A percentile compares a stretch with the other conserved stretches of the same genome.
These are phyloP conservation scores for Serripes groenlandicus DNA, from an alignment of 2,888 invertebrate species.

Conservation along the genomic window DNA sequence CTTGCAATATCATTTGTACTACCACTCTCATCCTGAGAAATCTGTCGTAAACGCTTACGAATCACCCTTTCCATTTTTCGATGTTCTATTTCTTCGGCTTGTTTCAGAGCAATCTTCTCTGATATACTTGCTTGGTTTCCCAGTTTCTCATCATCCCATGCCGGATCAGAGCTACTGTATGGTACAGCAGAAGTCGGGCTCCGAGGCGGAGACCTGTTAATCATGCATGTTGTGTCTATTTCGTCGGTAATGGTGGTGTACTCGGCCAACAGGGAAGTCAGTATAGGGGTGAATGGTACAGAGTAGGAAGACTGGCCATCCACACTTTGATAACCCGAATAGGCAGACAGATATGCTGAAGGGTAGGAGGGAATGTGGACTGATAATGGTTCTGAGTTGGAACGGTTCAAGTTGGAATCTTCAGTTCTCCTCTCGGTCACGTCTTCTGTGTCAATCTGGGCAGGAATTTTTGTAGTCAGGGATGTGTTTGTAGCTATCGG, in stretches of 20 bases:
- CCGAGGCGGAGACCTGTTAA: conserved; percentile 79
- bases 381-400: conserved; percentile 17
- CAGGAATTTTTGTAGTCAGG: conserved; percentile 55
- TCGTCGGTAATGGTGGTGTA: conserved; percentile 98
- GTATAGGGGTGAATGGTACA: conserved; percentile 75
- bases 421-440: not conserved
- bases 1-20: conserved; percentile 83
- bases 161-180: conserved; percentile 20
- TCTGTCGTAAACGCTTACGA: conserved; percentile 89
- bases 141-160: conserved; percentile 55
- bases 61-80: conserved; percentile 96
- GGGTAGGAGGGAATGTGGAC: conserved; percentile 23
- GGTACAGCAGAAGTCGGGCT: conserved; percentile 79
- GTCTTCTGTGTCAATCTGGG: conserved; percentile 17
- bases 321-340: conserved; percentile 12
- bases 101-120: conserved; percentile 94
- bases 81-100: conserved; percentile 97
- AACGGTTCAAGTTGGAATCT: conserved; percentile 12
- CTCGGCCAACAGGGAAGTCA: conserved; percentile 89
- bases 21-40: conserved; percentile 85
- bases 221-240: conserved; percentile 92
- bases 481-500: conserved; percentile 67
- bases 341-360: conserved; percentile 2
- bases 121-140: conserved; percentile 91
- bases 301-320: conserved; percentile 5